Conservation (phyloP, 64 coral and sea anemone genomes). For the Porites lutea region DNA sequence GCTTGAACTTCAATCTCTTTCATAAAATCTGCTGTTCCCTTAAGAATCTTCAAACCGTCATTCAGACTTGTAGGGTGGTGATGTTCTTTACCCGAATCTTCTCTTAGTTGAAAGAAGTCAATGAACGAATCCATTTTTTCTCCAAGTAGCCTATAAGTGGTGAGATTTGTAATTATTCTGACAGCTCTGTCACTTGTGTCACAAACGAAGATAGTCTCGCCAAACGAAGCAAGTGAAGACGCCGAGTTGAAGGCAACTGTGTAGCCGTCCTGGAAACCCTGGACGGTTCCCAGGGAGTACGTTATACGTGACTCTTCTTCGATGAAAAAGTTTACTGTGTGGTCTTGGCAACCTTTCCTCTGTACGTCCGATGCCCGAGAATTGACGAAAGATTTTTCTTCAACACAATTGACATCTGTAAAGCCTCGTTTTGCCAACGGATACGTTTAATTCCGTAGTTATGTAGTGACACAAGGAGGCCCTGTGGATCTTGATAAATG, state of each 20-base stretch:
- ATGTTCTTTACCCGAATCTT: constrained; percentile 8
- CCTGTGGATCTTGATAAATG: constrained; percentile 32
- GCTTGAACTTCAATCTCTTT: constrained; percentile 20
- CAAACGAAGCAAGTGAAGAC: constrained; percentile 20
- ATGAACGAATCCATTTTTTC: constrained; percentile 14
- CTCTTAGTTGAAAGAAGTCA: constrained; percentile 53
- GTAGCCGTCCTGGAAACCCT: constrained; percentile 52
- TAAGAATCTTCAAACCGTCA: constrained; percentile 35
- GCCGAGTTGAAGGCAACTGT: constrained; percentile 32
- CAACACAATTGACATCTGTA: background rate
- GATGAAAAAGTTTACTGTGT: constrained; percentile 20
- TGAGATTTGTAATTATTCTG: constrained; percentile 56
- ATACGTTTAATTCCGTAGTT: constrained; percentile 51
- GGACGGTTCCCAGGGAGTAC: background rate
- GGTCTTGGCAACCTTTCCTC: constrained; percentile 19
- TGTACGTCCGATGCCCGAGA: constrained; percentile 38
- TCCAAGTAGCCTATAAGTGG: constrained; percentile 29
- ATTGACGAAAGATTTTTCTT: constrained; percentile 28
- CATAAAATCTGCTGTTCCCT: constrained; percentile 22
- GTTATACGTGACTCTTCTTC: background rate
- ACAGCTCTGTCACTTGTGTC: constrained; percentile 35
- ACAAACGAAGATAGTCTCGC: constrained; percentile 43
- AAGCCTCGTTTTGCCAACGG: background rate
- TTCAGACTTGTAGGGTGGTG: background rate
- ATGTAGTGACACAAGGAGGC: constrained; percentile 20